Percentiles rank a stretch among this genome's conserved stretches.
Evolutionary conservation across 2,888 invertebrate species (phyloP).

Genomic region (Temnothorax unifasciatus): DNA sequence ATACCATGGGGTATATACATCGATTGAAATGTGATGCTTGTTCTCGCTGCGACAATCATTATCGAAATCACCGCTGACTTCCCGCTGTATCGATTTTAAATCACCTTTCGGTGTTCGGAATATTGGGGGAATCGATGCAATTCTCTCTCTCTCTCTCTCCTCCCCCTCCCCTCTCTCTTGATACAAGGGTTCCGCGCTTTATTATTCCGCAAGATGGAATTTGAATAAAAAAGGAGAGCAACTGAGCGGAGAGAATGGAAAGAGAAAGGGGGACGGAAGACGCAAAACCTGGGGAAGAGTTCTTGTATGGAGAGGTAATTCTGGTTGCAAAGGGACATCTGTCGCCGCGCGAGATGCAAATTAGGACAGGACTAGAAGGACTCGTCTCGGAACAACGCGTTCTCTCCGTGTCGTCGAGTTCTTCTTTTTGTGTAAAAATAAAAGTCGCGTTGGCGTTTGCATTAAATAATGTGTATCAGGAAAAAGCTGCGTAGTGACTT

Average conservation of each 20-base stretch:
- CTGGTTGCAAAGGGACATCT: constrained; percentile 69
- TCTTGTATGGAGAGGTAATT: constrained; percentile 36
- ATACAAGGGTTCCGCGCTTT: constrained; percentile 56
- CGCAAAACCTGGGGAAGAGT: constrained; percentile 3
- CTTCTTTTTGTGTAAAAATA: constrained; percentile 40
- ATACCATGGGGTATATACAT: background rate
- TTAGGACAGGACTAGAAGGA: constrained; percentile 66
- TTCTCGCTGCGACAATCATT: constrained; percentile 14
- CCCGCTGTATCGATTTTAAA: constrained; percentile 29
- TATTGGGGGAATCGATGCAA: constrained; percentile 29
- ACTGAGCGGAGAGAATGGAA: background rate
- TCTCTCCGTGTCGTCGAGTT: constrained; percentile 26
- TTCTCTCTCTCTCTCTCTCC: constrained; percentile 37
- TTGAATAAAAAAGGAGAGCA: constrained; percentile 70
- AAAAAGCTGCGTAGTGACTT: constrained; percentile 9
- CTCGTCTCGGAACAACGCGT: constrained; percentile 53
- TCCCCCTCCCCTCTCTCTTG: constrained; percentile 7
- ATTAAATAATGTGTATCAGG: constrained; percentile 11
- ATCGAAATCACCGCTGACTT: constrained; percentile 34
- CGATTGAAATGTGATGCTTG: constrained; percentile 2
- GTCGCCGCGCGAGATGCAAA: constrained; percentile 74
- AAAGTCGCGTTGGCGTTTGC: constrained; percentile 28
- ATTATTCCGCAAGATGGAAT: constrained; percentile 72
- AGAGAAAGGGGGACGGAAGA: background rate
- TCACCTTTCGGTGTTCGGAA: background rate